phyloP scores from a whole-genome alignment of 2,113 vertebrate genomes.

The Gymnobelideus leadbeateri region DNA sequence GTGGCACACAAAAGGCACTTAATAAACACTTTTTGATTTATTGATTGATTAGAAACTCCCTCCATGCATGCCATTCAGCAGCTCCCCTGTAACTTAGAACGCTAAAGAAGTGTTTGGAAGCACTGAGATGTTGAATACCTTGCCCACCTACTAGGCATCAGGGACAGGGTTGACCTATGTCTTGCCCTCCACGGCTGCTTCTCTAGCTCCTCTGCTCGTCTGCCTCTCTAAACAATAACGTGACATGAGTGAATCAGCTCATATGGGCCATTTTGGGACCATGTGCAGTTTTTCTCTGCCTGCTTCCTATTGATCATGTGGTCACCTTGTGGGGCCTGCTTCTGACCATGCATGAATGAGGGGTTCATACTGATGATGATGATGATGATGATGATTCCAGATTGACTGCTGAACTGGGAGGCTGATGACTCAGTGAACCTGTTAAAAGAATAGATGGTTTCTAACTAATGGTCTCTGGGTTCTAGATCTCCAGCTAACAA shows the following conservation, averaged over 20 bases:
- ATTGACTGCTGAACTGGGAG: neutral
- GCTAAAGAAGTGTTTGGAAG: neutral
- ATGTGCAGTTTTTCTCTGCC: neutral
- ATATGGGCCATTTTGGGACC: neutral
- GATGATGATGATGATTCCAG: neutral
- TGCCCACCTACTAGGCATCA: neutral
- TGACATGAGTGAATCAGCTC: neutral
- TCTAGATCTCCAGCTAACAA: neutral
- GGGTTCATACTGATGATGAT: neutral
- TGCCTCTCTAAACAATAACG: neutral
- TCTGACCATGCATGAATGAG: neutral
- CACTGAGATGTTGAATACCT: neutral
- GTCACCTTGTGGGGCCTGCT: neutral
- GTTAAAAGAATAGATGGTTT: neutral
- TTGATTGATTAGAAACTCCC: neutral
- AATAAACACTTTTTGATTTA: neutral
- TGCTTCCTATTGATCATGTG: neutral
- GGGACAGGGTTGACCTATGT: neutral
- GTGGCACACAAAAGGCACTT: neutral
- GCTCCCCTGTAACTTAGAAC: neutral
- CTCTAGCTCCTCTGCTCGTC: neutral
- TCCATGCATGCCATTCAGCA: neutral
- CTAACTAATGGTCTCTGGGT: neutral
- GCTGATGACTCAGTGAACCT: neutral
- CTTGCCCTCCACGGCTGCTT: neutral